Conservation (phyloP, 2,888 invertebrate genomes). For the Ditula angustiorana region DNA sequence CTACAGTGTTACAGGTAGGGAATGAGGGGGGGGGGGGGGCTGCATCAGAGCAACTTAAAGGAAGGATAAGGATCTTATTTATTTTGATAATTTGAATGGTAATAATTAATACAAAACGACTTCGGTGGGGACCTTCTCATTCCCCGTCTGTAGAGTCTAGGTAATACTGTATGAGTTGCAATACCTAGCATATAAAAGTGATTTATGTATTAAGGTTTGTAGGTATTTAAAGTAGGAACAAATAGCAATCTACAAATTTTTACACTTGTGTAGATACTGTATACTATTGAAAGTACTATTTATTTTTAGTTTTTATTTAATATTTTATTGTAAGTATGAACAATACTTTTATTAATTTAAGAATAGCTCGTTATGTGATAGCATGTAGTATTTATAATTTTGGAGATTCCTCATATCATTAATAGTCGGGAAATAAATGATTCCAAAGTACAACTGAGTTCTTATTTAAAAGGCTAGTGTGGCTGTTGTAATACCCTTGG, state of each 20-base stretch:
- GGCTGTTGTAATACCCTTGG: too few relatives aligned
- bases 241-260: background rate
- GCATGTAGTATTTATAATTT: slow-evolving; percentile 61
- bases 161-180: background rate
- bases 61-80: too few relatives aligned
- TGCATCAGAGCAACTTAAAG: too few relatives aligned
- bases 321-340: background rate
- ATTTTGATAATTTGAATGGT: too few relatives aligned
- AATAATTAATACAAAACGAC: too few relatives aligned
- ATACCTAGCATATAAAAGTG: slow-evolving; percentile 5
- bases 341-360: slow-evolving; percentile 45
- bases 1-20: too few relatives aligned
- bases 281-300: background rate
- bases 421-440: slow-evolving; percentile 58
- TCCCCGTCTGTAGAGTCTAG: background rate
- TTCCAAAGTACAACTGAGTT: slow-evolving; percentile 36
- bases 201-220: background rate
- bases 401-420: slow-evolving; percentile 62
- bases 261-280: background rate
- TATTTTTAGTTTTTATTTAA: background rate
- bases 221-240: background rate
- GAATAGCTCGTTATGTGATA: slow-evolving; percentile 63
- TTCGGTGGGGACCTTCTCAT: too few relatives aligned
- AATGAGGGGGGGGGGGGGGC: too few relatives aligned
- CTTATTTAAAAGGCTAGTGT: background rate